Base-by-base conservation (phyloP, 2,888 invertebrate genomes). In the Theristus sp. region DNA sequence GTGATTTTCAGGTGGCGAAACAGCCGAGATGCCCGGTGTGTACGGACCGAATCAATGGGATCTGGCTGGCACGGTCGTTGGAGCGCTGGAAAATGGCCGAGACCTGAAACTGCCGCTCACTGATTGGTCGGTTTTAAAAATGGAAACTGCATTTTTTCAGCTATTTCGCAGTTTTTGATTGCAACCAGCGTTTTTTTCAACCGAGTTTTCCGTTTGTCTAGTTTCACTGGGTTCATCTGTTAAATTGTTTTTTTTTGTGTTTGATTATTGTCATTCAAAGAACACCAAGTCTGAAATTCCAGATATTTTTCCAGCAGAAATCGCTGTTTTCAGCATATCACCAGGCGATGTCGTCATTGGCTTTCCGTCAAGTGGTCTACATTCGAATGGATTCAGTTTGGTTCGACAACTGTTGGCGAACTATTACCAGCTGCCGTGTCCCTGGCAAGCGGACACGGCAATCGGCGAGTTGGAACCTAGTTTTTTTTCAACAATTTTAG, bases 21-120 rank as follows among this genome's bases (percentile, higher is more conserved):
- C 94, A 1, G 94, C 94, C 0, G 93, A 93, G 78, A 91, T 94
- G 91, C 94, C 96, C 0, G 85, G 87, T 1, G 85, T 96, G 79
- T 98, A 96, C 76, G 79, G 81, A 1, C 76, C 81, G 0, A 87
- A 85, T 0, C 87, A 90, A 66, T 96, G 93, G 75, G 96, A 98
- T 75, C 75, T 96, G 58, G 94, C 93, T 22, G 98, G 96, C 1
- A 96, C 96, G 76, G 84, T 89, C 0, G 88, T 96, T 0, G 96
- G 94, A 0, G 86, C 87, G 0, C 87, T 93, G 0, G 90, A 94
- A 75, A 81, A 84, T 65, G 70, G 78, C 28, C 3, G 10, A 0
- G 79, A 83, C 58, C 76, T 90, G 56, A 75, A 60, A 25, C 62
- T 71, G 27, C 71, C 71, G 1, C 29, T 30, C 27, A 24, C 30